Percentiles rank a stretch among this genome's conserved stretches.
phyloP scores from a whole-genome alignment of 1,140 invertebrate genomes.

The Drosophila pachea region DNA sequence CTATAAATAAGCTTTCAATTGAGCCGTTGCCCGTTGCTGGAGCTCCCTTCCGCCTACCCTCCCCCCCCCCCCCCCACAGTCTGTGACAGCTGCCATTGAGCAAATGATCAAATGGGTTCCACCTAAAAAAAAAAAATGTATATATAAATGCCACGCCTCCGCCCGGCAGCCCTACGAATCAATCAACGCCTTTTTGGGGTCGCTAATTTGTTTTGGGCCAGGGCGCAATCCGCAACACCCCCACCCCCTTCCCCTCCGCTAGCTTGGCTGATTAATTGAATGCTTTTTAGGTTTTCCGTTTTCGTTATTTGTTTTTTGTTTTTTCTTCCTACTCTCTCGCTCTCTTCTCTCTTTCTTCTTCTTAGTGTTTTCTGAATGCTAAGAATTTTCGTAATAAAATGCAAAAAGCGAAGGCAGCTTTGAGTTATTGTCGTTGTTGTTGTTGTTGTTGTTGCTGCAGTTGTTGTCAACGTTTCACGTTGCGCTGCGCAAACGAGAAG shows the following conservation, averaged over 20 bases:
- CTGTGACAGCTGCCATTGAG: slow-evolving; percentile 47
- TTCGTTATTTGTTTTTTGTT: slow-evolving; percentile 13
- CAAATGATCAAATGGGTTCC: slow-evolving; percentile 32
- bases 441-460: slow-evolving; percentile 18
- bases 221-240: neutral
- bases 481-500: slow-evolving; percentile 48
- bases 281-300: slow-evolving; percentile 29
- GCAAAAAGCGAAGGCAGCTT: slow-evolving; percentile 40
- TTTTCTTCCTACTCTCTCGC: too few relatives aligned
- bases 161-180: slow-evolving; percentile 53
- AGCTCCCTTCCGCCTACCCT: neutral
- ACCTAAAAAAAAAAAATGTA: neutral
- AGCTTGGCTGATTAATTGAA: slow-evolving; percentile 39
- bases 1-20: slow-evolving; percentile 49
- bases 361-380: slow-evolving; percentile 17
- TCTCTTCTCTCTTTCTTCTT: too few relatives aligned
- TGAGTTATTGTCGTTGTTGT: slow-evolving; percentile 18
- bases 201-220: slow-evolving; percentile 56
- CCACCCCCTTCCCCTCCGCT: neutral
- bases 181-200: slow-evolving; percentile 63
- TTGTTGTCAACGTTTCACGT: slow-evolving; percentile 65
- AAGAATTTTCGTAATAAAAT: slow-evolving; percentile 57
- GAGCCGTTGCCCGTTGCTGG: slow-evolving; percentile 14
- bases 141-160: neutral
- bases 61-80: neutral